phyloP scores from a whole-genome alignment of 1,140 invertebrate genomes.

The Dreissena polymorpha region DNA sequence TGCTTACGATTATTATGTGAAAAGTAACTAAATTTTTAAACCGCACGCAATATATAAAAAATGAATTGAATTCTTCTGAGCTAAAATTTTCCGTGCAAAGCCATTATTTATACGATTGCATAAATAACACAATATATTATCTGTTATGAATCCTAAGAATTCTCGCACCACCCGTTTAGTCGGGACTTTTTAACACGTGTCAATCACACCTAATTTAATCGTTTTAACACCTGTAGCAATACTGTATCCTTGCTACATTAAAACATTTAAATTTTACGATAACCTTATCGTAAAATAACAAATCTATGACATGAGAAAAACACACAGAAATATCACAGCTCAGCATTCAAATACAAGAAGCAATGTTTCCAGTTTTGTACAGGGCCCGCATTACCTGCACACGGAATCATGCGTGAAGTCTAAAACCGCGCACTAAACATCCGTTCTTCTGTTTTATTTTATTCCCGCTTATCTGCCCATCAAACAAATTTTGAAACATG shows the following conservation, averaged over 20 bases:
- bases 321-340: neutral
- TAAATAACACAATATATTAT: neutral
- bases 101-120: neutral
- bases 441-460: slow-evolving; percentile 46
- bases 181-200: slow-evolving; percentile 15
- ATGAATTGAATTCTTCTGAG: too few species aligned
- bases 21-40: too few species aligned
- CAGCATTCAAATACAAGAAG: too few species aligned
- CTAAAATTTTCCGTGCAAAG: too few species aligned
- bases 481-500: slow-evolving; percentile 1
- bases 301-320: slow-evolving; percentile 48
- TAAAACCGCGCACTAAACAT: neutral
- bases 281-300: slow-evolving; percentile 35
- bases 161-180: slow-evolving; percentile 14
- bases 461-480: slow-evolving; percentile 32
- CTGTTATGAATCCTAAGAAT: neutral
- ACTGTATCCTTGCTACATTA: neutral
- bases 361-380: too few species aligned
- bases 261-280: slow-evolving; percentile 40
- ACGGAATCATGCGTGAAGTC: too few species aligned
- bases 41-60: too few species aligned
- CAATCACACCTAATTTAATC: slow-evolving; percentile 44
- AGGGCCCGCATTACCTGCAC: too few species aligned
- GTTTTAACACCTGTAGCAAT: slow-evolving; percentile 41
- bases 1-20: too few species aligned